phyloP scores from a whole-genome alignment of 2,888 invertebrate species.

The Mesorhabditis belari region DNA sequence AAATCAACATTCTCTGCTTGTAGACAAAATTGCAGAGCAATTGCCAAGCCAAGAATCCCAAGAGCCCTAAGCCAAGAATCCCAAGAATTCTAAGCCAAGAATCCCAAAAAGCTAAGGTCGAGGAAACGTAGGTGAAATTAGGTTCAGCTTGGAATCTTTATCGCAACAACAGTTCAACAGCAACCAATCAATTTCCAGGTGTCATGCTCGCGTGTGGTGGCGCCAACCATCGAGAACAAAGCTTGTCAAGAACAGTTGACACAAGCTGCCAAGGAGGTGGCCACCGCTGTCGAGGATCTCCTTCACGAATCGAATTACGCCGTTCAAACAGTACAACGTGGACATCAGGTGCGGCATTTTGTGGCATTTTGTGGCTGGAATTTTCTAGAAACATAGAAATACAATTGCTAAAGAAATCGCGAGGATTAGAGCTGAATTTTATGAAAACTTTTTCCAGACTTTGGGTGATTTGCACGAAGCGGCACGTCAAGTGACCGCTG shows the following conservation, averaged over 20 bases:
- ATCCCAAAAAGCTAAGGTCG: too few relatives aligned
- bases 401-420: slow-evolving; percentile 14
- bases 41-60: too few relatives aligned
- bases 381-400: too few relatives aligned
- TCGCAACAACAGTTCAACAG: too few relatives aligned
- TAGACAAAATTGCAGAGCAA: too few relatives aligned
- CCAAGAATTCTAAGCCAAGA: too few relatives aligned
- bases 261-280: slow-evolving; percentile 84
- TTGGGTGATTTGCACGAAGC: slow-evolving; percentile 73
- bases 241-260: slow-evolving; percentile 78
- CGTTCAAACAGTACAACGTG: background rate
- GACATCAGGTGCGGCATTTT: slow-evolving; percentile 1
- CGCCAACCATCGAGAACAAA: slow-evolving; percentile 61
- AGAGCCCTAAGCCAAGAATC: too few relatives aligned
- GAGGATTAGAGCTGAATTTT: too few relatives aligned
- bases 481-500: slow-evolving; percentile 74
- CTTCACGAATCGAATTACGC: slow-evolving; percentile 62
- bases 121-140: too few relatives aligned
- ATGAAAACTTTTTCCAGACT: slow-evolving; percentile 10
- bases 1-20: too few relatives aligned
- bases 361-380: background rate
- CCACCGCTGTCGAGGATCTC: slow-evolving; percentile 80
- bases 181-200: background rate
- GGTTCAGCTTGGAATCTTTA: too few relatives aligned
- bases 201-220: slow-evolving; percentile 57